phyloP scores from a whole-genome alignment of 2,888 invertebrate species.

The Diaprepes abbreviatus region DNA sequence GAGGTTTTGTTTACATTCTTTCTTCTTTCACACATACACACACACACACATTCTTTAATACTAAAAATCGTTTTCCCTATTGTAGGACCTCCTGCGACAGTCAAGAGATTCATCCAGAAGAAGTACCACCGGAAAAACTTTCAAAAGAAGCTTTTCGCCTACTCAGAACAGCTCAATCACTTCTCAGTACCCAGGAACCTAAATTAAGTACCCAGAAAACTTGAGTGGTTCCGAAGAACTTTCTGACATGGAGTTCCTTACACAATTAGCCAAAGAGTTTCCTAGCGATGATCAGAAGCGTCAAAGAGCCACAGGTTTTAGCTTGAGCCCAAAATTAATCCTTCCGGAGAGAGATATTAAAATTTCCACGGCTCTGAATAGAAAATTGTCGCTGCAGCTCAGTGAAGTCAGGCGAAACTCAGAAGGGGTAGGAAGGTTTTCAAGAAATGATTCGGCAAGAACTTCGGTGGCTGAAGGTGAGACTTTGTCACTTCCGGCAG shows the following conservation, averaged over 20 bases:
- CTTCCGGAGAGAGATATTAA: constrained; percentile 58
- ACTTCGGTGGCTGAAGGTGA: constrained; percentile 58
- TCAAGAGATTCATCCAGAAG: constrained; percentile 63
- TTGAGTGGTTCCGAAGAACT: constrained; percentile 24
- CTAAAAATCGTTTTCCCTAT: too few species aligned
- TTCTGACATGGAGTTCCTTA: constrained; percentile 62
- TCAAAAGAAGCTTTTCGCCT: constrained; percentile 78
- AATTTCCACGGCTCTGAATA: constrained; percentile 61
- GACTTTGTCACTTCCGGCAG: constrained; percentile 48
- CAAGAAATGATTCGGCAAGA: constrained; percentile 51
- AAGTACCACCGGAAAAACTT: constrained; percentile 74
- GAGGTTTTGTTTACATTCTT: too few species aligned
- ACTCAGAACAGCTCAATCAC: constrained; percentile 76
- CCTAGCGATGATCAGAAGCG: constrained; percentile 58
- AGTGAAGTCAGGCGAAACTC: constrained; percentile 53
- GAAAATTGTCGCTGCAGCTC: constrained; percentile 64
- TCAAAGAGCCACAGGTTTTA: constrained; percentile 61
- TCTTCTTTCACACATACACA: too few species aligned
- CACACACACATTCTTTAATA: too few species aligned
- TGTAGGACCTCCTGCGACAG: constrained; percentile 32
- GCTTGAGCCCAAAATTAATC: constrained; percentile 62
- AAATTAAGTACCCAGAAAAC: constrained; percentile 66
- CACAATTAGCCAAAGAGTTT: constrained; percentile 65
- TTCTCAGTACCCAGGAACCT: constrained; percentile 75
- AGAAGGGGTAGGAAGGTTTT: constrained; percentile 28